Evolutionary conservation across 2,888 invertebrate genomes (phyloP), one percentile per base, ranked within the genome.

Genomic region (Lochmaea capreae): DNA sequence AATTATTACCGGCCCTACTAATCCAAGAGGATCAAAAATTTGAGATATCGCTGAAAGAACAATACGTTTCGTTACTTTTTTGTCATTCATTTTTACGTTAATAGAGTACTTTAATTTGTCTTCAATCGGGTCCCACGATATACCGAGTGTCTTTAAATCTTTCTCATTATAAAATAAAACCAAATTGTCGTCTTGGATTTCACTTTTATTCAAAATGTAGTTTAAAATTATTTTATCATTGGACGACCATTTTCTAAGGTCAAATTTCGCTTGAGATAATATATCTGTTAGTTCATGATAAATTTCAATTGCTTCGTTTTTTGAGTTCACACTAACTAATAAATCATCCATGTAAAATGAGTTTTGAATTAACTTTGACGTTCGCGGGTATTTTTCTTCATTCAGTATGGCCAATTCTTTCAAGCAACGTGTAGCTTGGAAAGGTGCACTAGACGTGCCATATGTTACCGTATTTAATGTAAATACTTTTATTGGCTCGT

Each of bases 401-500:
- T 52, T 52, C 5, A 14, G 16, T 1, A 52, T 14, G 6, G 52
- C 52, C 5, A 52, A 52, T 6, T 52, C 52, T 52, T n/a, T 52
- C 5, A 52, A 52, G 52, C 66, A 66, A 3, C 49, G 16, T 33
- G 52, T 66, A 22, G 66, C 49, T 22, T 16, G 49, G 12, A 54
- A 66, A 12, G 46, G 66, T 18, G 66, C 66, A 66, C 66, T 54
- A 11, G 66, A 33, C 0, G 52, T 54, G 46, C 66, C 66, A n/a
- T n/a, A n/a, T n/a, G n/a, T n/a, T n/a, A n/a, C n/a, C n/a, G n/a
- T n/a, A n/a, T n/a, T n/a, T n/a, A n/a, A n/a, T n/a, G n/a, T n/a
- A n/a, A n/a, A n/a, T n/a, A n/a, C n/a, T n/a, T n/a, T n/a, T n/a
- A n/a, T n/a, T n/a, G n/a, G n/a, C n/a, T n/a, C n/a, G n/a, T n/a